Evolutionary conservation across 2,888 invertebrate genomes (phyloP), one percentile per base, ranked within the genome.

Genomic region (Cosmia trapezina): DNA sequence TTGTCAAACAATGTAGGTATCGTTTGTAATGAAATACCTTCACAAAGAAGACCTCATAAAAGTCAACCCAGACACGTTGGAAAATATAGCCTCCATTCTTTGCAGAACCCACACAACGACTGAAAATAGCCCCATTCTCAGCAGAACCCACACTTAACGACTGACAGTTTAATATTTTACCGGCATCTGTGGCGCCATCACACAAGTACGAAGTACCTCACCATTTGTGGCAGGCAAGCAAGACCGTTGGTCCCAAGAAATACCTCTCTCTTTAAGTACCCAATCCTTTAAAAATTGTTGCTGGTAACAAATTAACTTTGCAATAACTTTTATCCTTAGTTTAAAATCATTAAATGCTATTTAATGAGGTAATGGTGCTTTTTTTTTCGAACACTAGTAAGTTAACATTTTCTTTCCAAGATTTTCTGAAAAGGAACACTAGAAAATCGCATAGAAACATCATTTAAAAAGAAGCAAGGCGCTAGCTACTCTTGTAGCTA

Each of bases 381-480:
- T 33, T 33, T 33, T 33, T 12, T 68, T 17, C 14, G 7, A 54
- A 49, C 22, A 43, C 33, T 17, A 12, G 12, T 12, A 67, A 28
- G 4, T 2, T 68, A 28, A n/a, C 9, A 17, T 76, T 45, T 76
- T 14, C 56, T 28, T 57, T 51, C 28, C 37, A 4, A 57, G 7
- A 63, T 64, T 70, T 79, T 51, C n/a, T 45, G 19, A 60, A 45
- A 69, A 57, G 63, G 17, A 81, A 76, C 71, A 53, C 64, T 72
- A 49, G 28, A 74, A 80, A 62, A 41, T n/a, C 45, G 37, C 51
- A 69, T 68, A 79, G 75, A 84, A 81, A 85, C 57, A 49, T 66
- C 71, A 63, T 73, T 79, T 80, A 62, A 75, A 73, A 81, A 64
- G 75, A 81, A 74, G 81, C 66, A 70, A 83, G 74, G 61, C 68